phyloP scores from a whole-genome alignment of 2,797 vertebrate genomes.

The Ceyx erithaca region DNA sequence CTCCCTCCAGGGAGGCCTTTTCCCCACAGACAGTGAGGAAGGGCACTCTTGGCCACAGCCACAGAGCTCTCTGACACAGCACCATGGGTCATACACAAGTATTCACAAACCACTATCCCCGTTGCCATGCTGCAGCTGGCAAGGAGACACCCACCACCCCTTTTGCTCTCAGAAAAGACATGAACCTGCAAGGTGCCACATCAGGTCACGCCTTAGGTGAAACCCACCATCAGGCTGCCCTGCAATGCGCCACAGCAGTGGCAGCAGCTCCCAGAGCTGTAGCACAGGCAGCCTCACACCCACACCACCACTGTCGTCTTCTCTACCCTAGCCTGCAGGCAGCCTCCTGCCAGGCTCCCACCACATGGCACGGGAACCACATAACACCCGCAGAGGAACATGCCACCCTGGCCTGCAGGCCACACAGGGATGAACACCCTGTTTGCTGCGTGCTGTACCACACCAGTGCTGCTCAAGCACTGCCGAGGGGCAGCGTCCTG shows the following conservation, averaged over 20 bases:
- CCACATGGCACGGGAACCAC: background rate
- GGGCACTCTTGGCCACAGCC: too few species aligned
- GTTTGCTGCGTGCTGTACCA: background rate
- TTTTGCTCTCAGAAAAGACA: background rate
- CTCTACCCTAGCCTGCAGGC: background rate
- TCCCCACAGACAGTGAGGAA: background rate
- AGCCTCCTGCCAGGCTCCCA: background rate
- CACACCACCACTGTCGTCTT: background rate
- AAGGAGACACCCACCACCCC: background rate
- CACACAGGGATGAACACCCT: background rate
- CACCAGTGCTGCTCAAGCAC: background rate
- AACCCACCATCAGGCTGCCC: background rate
- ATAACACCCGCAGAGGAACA: background rate
- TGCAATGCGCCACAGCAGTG: background rate
- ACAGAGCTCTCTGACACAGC: background rate
- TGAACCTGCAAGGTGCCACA: background rate
- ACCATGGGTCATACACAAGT: rapidly evolving
- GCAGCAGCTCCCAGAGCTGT: background rate
- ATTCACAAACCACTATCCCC: background rate
- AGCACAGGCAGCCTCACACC: background rate
- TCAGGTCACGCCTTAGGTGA: background rate
- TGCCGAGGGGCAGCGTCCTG: rapidly evolving
- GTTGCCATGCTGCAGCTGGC: rapidly evolving
- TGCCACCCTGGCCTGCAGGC: rapidly evolving
- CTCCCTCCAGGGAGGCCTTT: background rate